Evolutionary conservation across 2,888 invertebrate genomes (phyloP), one percentile per base, ranked within the genome.

Genomic region (Phyllotreta cruciferae): DNA sequence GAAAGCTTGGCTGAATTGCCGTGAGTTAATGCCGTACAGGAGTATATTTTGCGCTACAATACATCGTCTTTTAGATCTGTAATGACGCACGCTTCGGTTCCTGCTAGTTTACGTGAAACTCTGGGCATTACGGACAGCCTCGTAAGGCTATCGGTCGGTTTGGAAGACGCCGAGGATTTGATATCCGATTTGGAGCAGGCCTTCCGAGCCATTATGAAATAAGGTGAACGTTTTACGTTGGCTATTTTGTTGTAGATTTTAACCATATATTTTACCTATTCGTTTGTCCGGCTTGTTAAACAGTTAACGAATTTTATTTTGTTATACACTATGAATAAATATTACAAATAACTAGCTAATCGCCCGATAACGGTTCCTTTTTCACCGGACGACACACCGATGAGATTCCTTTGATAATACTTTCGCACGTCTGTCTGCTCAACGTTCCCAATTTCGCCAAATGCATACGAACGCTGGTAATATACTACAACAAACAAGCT

Each of bases 31-130:
- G 24, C 1, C 2, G 24, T 24, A 24, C 4, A n/a, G n/a, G n/a
- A n/a, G n/a, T n/a, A n/a, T n/a, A n/a, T 24, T 24, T 4, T 24
- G 4, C 24, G 24, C 24, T 24, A 4, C 4, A 24, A 24, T 24
- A 24, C 4, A 10, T 65, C 56, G 54, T 62, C 74, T 82, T 83
- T 38, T 79, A 93, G 93, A 66, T 90, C 89, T 14, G 80, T 94
- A 34, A 98, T 98, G 98, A 98, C 98, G 0, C 98, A 98, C 78
- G 93, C 96, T 0, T 93, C 94, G 0, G 90, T 98, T 35, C 93
- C 96, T 0, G 86, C 84, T 58, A 88, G 89, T 47, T 89, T 91
- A 68, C 83, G 94, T 66, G 82, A 79, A 34, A 82, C 83, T 66
- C 84, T 96, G 35, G 93, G 93, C 9, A 96, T 98, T 68, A 90